Evolutionary conservation across 2,888 invertebrate genomes (phyloP).

Genomic region (Osmoderma eremita): DNA sequence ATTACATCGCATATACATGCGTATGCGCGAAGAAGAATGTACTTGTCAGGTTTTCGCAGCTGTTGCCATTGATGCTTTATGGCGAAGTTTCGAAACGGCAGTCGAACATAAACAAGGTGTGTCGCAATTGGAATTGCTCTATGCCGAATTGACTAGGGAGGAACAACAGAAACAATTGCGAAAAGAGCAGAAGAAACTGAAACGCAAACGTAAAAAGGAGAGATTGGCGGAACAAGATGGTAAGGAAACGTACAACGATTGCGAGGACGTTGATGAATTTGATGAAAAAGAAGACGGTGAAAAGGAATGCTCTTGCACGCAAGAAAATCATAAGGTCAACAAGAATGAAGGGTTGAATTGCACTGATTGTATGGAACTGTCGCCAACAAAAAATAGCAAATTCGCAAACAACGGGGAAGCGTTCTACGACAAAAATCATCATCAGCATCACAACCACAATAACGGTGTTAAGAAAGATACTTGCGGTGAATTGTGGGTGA

Average conservation of each 20-base stretch:
- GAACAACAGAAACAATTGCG: conserved; percentile 86
- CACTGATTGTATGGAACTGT: conserved; percentile 46
- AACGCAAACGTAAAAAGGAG: conserved; percentile 79
- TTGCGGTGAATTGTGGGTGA: conserved; percentile 55
- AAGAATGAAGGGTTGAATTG: conserved; percentile 55
- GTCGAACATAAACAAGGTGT: conserved; percentile 86
- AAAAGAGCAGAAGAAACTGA: conserved; percentile 88
- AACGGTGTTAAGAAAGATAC: conserved; percentile 27
- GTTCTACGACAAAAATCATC: conserved; percentile 36
- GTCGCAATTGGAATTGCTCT: conserved; percentile 87
- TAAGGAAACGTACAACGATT: conserved; percentile 57
- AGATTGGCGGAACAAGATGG: conserved; percentile 65
- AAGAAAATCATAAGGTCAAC: conserved; percentile 43
- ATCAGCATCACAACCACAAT: conserved; percentile 30
- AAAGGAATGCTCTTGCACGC: conserved; percentile 46
- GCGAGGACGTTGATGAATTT: conserved; percentile 55
- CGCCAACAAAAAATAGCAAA: conserved; percentile 38
- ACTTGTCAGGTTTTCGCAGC: conserved; percentile 94
- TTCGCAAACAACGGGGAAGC: conserved; percentile 16
- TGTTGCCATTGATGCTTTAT: conserved; percentile 86
- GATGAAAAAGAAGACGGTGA: conserved; percentile 45
- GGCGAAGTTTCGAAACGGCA: conserved; percentile 89
- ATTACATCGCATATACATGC: conserved; percentile 85
- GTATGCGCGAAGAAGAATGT: conserved; percentile 89
- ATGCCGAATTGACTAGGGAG: conserved; percentile 87